Percentiles rank a stretch among this genome's conserved stretches.
These are phyloP conservation scores for Stegostoma tigrinum DNA, from an alignment of 2,113 vertebrate species.

Conservation along the genomic window DNA sequence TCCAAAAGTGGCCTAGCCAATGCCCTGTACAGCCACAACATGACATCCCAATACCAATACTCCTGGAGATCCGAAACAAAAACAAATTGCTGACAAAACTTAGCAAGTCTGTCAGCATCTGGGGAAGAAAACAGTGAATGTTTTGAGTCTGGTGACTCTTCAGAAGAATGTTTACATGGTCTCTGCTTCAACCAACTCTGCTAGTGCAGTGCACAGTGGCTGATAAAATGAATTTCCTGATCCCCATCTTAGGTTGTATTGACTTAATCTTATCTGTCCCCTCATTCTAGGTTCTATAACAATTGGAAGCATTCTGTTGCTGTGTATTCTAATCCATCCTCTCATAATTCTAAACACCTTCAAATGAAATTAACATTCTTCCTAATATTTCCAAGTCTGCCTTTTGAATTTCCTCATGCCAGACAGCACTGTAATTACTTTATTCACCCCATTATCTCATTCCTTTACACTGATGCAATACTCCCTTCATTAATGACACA, in stretches of 20 bases:
- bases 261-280: not conserved
- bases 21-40: too few species aligned
- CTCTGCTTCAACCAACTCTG: not conserved
- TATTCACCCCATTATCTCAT: not conserved
- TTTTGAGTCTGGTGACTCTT: too few species aligned
- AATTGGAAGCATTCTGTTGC: not conserved
- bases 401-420: not conserved
- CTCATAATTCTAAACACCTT: not conserved
- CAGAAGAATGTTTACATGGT: not conserved
- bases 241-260: not conserved
- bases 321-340: not conserved
- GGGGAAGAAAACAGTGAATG: too few species aligned
- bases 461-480: not conserved
- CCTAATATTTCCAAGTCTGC: not conserved
- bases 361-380: not conserved
- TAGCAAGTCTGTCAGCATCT: too few species aligned
- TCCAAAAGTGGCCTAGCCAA: too few species aligned
- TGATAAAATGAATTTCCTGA: not conserved
- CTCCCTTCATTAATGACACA: not conserved
- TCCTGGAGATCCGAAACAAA: too few species aligned
- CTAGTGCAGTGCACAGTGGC: not conserved
- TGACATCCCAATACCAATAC: too few species aligned
- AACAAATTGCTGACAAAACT: too few species aligned
- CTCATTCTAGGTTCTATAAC: not conserved
- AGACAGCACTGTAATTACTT: not conserved